These are phyloP conservation scores for Mastomys coucha DNA, from an alignment of 2,113 vertebrate genomes.

Conservation along the genomic window DNA sequence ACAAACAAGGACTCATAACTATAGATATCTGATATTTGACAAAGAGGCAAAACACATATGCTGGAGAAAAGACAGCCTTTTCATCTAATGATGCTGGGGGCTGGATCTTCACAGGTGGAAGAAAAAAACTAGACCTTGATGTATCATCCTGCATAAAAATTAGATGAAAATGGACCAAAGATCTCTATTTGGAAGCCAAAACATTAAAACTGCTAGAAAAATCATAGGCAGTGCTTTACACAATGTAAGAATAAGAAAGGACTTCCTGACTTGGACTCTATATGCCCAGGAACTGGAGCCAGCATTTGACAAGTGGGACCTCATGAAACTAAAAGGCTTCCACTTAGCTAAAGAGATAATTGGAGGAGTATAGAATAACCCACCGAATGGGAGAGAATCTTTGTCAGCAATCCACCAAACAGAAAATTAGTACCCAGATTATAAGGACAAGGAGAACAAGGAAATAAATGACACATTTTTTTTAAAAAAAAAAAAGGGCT, in stretches of 20 bases:
- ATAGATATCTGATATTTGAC: background rate
- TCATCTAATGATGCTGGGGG: background rate
- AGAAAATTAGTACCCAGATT: background rate
- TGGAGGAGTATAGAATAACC: background rate
- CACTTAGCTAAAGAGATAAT: background rate
- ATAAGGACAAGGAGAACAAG: background rate
- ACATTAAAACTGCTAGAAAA: background rate
- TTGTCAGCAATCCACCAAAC: background rate
- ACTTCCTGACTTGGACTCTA: background rate
- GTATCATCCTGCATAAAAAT: background rate
- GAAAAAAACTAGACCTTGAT: background rate
- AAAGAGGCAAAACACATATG: background rate
- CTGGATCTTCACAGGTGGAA: background rate
- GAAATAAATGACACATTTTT: background rate
- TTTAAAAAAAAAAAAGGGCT: background rate
- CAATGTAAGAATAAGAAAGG: background rate
- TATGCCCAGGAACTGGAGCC: background rate
- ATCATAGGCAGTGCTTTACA: background rate
- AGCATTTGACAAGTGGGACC: background rate
- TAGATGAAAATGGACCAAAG: background rate
- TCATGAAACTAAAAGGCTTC: background rate
- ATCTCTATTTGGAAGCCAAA: background rate
- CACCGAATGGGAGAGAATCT: background rate
- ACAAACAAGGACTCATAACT: background rate
- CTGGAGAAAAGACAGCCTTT: background rate